phyloP scores from a whole-genome alignment of 2,888 invertebrate genomes.

The Parascotia fuliginaria region DNA sequence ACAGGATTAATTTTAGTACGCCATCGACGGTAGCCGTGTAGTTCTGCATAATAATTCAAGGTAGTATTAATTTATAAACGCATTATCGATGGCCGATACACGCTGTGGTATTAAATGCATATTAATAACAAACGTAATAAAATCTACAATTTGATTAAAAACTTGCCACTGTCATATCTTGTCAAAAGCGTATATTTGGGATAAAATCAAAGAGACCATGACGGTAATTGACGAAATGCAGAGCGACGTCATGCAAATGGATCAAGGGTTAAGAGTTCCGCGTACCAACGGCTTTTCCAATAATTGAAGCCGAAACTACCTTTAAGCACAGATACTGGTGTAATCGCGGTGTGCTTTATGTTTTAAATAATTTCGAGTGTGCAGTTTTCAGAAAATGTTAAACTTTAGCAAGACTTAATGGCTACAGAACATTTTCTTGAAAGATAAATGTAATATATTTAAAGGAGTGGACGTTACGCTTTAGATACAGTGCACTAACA shows the following conservation, averaged over 20 bases:
- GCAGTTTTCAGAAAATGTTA: background rate
- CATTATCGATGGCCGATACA: constrained; percentile 40
- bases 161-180: background rate
- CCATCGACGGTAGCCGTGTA: constrained; percentile 43
- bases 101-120: constrained; percentile 22
- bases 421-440: constrained; percentile 3
- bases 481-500: background rate
- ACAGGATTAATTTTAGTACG: constrained; percentile 56
- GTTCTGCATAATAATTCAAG: constrained; percentile 54
- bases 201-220: constrained; percentile 32
- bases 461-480: constrained; percentile 1
- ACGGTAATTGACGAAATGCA: constrained; percentile 39
- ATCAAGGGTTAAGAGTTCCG: constrained; percentile 43
- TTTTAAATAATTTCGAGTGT: background rate
- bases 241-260: constrained; percentile 46
- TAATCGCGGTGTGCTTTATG: constrained; percentile 6
- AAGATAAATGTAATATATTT: constrained; percentile 2
- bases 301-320: constrained; percentile 59
- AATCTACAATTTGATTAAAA: constrained; percentile 1
- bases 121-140: constrained; percentile 18
- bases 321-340: constrained; percentile 18
- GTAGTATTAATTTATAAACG: constrained; percentile 49
- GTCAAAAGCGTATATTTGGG: constrained; percentile 10
- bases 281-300: constrained; percentile 58
- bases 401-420: background rate